Conservation (phyloP, 2,113 vertebrate genomes). For the Epinephelus moara region DNA sequence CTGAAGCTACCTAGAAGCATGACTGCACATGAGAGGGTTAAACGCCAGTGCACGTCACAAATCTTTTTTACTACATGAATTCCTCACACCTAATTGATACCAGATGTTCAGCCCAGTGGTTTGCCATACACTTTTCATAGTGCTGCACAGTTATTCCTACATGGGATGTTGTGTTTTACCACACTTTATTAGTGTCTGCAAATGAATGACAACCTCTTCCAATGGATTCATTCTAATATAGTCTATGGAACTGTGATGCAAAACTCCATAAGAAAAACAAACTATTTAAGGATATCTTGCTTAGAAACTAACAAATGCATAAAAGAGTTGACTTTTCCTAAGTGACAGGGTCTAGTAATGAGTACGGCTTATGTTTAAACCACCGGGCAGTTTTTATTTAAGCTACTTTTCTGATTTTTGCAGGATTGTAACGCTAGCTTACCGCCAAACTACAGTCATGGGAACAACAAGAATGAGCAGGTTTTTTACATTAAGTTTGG, state of each 20-base stretch:
- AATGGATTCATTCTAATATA: not conserved
- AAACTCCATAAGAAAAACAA: not conserved
- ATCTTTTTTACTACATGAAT: constrained; percentile 33
- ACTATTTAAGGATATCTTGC: not conserved
- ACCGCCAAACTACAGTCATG: not conserved
- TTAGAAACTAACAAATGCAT: not conserved
- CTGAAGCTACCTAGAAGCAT: not conserved
- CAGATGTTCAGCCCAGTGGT: constrained; percentile 58
- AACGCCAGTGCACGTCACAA: constrained; percentile 9
- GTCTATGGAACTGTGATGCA: not conserved
- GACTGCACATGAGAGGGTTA: constrained; percentile 36
- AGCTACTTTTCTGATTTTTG: not conserved
- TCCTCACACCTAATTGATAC: constrained; percentile 47
- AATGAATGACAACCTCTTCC: not conserved
- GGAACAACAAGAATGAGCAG: no score
- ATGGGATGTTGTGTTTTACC: no score
- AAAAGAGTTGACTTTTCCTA: not conserved
- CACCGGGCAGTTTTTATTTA: not conserved
- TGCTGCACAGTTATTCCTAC: not conserved
- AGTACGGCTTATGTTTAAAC: constrained; percentile 14
- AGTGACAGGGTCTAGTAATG: not conserved
- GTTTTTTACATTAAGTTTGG: constrained; percentile 35
- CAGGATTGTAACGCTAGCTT: not conserved
- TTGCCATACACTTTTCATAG: not conserved
- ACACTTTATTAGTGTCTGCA: not conserved